Evolutionary conservation across 2,797 vertebrate genomes (phyloP).

Genomic region (Poecilia picta): DNA sequence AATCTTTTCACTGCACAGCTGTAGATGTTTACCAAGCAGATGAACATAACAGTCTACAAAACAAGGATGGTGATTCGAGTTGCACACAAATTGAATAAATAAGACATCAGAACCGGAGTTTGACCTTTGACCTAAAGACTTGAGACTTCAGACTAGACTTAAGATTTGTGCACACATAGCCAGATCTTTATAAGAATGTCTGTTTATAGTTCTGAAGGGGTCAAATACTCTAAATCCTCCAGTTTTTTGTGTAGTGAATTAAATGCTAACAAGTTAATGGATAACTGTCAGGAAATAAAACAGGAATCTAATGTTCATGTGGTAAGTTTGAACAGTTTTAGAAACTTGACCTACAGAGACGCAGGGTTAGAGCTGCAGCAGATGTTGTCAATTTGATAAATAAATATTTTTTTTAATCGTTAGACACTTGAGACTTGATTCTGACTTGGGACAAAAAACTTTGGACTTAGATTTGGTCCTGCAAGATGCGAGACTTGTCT

Average conservation of each 20-base stretch:
- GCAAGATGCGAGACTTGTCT: background rate
- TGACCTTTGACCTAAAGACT: too few species aligned
- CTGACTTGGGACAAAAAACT: background rate
- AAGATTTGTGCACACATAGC: too few species aligned
- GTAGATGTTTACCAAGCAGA: background rate
- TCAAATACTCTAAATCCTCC: background rate
- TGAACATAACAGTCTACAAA: background rate
- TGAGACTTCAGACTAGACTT: too few species aligned
- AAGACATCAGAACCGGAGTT: too few species aligned
- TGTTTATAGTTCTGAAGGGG: too few species aligned
- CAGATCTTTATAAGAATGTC: too few species aligned
- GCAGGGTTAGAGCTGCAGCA: background rate
- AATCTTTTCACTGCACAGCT: background rate
- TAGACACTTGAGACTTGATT: background rate
- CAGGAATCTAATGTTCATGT: background rate
- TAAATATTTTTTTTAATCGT: background rate
- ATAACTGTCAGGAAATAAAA: background rate
- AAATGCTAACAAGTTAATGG: background rate
- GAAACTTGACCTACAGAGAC: background rate
- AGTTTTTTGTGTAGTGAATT: background rate
- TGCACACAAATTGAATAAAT: too few species aligned
- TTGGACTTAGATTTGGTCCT: background rate
- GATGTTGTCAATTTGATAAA: background rate
- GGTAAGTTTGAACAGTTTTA: background rate
- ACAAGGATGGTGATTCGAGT: too few species aligned